These are phyloP conservation scores for Sternotherus odoratus DNA, from an alignment of 2,797 vertebrate species.

Conservation along the genomic window DNA sequence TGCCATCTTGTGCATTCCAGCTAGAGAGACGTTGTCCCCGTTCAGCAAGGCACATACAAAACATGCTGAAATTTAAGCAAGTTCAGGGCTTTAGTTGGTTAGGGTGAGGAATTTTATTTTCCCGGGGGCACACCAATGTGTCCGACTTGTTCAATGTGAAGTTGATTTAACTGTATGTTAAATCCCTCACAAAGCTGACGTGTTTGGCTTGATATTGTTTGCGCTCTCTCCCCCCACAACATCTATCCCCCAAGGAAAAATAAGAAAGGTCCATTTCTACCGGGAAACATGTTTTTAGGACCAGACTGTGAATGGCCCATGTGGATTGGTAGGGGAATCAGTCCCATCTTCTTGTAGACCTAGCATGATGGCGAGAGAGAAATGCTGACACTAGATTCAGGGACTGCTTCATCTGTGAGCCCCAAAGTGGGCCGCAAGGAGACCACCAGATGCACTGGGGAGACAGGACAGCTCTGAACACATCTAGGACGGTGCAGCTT, in stretches of 20 bases:
- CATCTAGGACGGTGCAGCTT: not conserved
- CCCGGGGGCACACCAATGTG: conserved; percentile 6
- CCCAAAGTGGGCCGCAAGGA: not conserved
- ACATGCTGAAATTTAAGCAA: rapidly evolving
- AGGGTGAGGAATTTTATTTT: rapidly evolving
- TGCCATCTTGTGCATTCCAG: not conserved
- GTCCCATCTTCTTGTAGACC: not conserved
- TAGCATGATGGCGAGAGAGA: not conserved
- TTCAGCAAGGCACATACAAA: rapidly evolving
- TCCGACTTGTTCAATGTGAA: conserved; percentile 64
- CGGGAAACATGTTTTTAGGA: not conserved
- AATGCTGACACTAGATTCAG: not conserved
- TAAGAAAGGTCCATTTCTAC: not conserved
- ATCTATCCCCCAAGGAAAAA: not conserved
- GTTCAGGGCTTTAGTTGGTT: rapidly evolving
- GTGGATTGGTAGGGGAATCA: not conserved
- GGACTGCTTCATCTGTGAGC: not conserved
- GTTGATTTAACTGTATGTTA: conserved; percentile 60
- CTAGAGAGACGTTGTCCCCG: not conserved
- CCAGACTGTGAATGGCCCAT: conserved; percentile 10
- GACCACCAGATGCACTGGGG: not conserved
- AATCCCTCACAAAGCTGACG: not conserved
- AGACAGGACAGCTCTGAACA: not conserved
- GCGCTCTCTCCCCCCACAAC: not conserved
- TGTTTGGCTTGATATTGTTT: not conserved